Conservation (phyloP, 2,113 vertebrate genomes). For the Tenrec ecaudatus region DNA sequence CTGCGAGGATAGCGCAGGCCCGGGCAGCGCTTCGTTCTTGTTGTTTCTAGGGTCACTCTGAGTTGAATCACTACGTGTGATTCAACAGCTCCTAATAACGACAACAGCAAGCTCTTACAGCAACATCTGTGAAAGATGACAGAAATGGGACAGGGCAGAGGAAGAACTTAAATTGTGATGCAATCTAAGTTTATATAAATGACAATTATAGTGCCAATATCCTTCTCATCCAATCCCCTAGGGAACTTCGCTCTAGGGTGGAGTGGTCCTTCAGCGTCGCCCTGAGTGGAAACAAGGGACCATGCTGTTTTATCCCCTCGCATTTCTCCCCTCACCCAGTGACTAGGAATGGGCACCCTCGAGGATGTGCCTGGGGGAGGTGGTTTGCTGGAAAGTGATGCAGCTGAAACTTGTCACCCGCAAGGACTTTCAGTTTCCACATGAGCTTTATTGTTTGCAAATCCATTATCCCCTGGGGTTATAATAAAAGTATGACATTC, state of each 20-base stretch:
- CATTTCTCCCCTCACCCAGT: not conserved
- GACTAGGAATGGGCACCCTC: not conserved
- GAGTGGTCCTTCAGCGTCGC: not conserved
- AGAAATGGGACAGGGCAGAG: not conserved
- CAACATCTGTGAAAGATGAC: not conserved
- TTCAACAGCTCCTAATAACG: too few relatives aligned
- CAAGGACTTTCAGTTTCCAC: not conserved
- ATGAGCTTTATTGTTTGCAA: not conserved
- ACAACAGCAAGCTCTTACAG: too few relatives aligned
- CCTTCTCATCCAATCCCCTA: not conserved
- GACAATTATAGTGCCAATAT: too few relatives aligned
- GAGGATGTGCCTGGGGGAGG: not conserved
- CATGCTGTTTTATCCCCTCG: not conserved
- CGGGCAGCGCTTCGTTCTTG: too few relatives aligned
- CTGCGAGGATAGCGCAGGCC: too few relatives aligned
- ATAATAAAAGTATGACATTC: not conserved
- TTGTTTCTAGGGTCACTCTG: too few relatives aligned
- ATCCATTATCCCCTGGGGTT: not conserved
- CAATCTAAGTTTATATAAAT: not conserved
- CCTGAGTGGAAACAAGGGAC: not conserved
- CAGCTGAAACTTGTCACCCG: not conserved
- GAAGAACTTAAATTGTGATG: not conserved
- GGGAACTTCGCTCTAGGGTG: not conserved
- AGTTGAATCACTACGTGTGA: too few relatives aligned
- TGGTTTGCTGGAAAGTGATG: not conserved